Base-by-base conservation (phyloP, 2,888 invertebrate species). In the Orthosia incerta region DNA sequence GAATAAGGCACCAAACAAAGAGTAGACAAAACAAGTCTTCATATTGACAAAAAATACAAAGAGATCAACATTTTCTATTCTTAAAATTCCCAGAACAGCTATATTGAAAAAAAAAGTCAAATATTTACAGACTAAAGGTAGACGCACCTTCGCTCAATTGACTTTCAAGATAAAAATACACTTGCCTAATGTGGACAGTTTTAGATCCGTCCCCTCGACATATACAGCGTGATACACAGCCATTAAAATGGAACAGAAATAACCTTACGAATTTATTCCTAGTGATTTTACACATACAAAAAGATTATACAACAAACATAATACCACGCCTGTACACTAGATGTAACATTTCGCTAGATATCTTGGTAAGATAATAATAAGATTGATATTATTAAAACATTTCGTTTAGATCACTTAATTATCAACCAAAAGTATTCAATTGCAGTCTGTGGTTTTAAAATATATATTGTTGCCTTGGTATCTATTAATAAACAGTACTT, bases 201-300 rank as follows among this genome's bases (percentile, higher is more conserved):
- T 82, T 82, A 84, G 26, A 57, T n/a, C 64, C 12, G 72, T 80
- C 84, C 82, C 76, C 84, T 76, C 55, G 26, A 45, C 11, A 23
- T 23, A 23, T 12, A 46, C 20, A 50, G 12, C 31, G 23, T 12
- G 68, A 59, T 57, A 50, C 18, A 51, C 3, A 57, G 26, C 46
- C 64, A 79, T 71, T 74, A 74, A 81, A 67, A 65, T 23, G 15
- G 26, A 45, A 61, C 64, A 50, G 5, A 80, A 71, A 83, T 83
- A 82, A 57, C 76, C 56, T 18, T 1, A 45, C 11, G n/a, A 48
- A 46, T 18, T 55, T 16, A 20, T 46, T 23, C 39, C 7, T 71
- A 23, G 18, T 23, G 20, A 18, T 39, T n/a, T 3, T 48, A 46
- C 13, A 53, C 31, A 31, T 7, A 31, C 3, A 31, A 31, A 31